Percentiles rank a stretch among this genome's conserved stretches.
Evolutionary conservation across 1,140 invertebrate species (phyloP).

Genomic region (Trichonephila clavipes): DNA sequence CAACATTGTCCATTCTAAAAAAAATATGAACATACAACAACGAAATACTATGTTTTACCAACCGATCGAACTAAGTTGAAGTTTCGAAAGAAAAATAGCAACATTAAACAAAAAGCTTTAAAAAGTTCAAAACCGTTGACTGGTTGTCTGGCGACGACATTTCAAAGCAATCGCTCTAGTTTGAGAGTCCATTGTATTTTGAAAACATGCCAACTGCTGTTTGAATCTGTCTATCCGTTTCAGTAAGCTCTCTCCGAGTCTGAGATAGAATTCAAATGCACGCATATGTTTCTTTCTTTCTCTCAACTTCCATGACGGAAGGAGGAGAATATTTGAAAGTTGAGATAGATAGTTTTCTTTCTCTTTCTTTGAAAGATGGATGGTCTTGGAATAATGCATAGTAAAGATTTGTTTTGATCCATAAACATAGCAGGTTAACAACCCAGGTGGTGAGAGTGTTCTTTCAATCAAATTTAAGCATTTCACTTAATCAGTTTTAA

Average conservation of each 20-base stretch:
- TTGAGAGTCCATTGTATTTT: neutral
- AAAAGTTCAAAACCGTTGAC: neutral
- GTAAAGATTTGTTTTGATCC: neutral
- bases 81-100: neutral
- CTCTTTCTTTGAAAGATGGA: neutral
- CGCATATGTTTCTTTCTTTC: neutral
- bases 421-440: neutral
- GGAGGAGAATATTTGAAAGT: neutral
- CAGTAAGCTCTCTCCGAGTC: neutral
- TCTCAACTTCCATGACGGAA: neutral
- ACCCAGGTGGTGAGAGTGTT: too few species aligned
- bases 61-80: neutral
- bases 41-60: neutral
- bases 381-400: neutral
- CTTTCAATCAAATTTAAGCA: too few species aligned
- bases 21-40: neutral
- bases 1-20: neutral
- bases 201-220: constrained; percentile 32
- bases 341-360: neutral
- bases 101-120: neutral
- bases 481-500: too few species aligned
- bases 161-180: neutral
- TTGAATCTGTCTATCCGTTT: neutral
- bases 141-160: neutral
- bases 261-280: neutral